These are phyloP conservation scores for Hippocampus barbouri DNA, from an alignment of 2,113 vertebrate species.

Conservation along the genomic window DNA sequence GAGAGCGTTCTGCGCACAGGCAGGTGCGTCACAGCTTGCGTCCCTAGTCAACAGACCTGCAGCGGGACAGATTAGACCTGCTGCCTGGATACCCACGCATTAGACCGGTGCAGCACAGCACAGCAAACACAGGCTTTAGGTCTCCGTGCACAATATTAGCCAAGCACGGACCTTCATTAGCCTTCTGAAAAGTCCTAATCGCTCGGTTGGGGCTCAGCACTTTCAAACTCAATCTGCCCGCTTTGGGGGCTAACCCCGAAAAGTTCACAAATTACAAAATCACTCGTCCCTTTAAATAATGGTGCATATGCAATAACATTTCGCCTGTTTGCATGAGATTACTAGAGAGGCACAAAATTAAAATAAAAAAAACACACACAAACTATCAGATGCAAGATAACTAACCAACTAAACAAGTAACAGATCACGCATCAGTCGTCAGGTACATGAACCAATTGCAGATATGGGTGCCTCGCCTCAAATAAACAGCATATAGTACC, in stretches of 20 bases:
- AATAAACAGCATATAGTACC: too few relatives aligned
- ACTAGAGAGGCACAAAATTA: neutral
- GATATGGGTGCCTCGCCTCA: too few relatives aligned
- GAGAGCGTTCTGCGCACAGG: constrained; percentile 48
- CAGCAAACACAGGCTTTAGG: constrained; percentile 58
- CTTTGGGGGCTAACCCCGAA: constrained; percentile 11
- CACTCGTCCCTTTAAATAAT: neutral
- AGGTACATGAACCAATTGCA: too few relatives aligned
- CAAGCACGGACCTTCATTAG: constrained; percentile 40
- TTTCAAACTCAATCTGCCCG: constrained; percentile 27
- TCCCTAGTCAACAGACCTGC: constrained; percentile 48
- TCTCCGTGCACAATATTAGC: constrained; percentile 36
- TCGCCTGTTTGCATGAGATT: neutral
- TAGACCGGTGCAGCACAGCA: constrained; percentile 57
- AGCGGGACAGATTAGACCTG: constrained; percentile 55
- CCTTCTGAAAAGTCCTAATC: constrained; percentile 45
- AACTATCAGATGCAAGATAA: too few relatives aligned
- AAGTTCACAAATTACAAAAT: neutral
- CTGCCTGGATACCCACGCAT: constrained; percentile 61
- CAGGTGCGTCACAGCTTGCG: constrained; percentile 56
- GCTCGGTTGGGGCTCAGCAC: constrained; percentile 34
- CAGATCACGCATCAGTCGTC: neutral
- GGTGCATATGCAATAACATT: neutral
- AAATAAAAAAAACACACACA: neutral
- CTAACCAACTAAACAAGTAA: neutral